Percentiles rank a stretch among this genome's conserved stretches.
These are phyloP conservation scores for Aeoliscus strigatus DNA, from an alignment of 2,797 vertebrate genomes.

Conservation along the genomic window DNA sequence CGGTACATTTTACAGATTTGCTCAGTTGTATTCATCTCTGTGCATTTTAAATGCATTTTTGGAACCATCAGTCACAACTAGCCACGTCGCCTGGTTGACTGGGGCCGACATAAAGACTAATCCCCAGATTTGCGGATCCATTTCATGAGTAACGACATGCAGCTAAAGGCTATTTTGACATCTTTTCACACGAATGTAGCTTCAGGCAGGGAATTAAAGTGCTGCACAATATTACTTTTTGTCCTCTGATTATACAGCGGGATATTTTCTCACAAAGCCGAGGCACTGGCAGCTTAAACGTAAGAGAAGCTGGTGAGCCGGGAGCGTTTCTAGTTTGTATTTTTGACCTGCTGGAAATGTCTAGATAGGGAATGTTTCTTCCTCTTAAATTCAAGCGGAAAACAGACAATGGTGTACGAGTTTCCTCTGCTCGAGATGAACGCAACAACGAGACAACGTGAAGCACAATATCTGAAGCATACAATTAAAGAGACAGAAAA, in stretches of 20 bases:
- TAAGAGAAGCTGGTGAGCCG: slow-evolving; percentile 13
- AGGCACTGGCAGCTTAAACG: slow-evolving; percentile 18
- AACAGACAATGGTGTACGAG: too few species aligned
- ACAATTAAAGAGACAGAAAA: too few species aligned
- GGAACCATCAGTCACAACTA: slow-evolving; percentile 12
- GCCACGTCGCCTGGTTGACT: slow-evolving; percentile 21
- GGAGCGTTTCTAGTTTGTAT: slow-evolving; percentile 2
- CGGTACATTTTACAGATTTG: too few species aligned
- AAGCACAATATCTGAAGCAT: too few species aligned
- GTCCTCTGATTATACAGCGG: slow-evolving; percentile 38
- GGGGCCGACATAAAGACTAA: slow-evolving; percentile 43
- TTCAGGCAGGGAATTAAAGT: slow-evolving; percentile 40
- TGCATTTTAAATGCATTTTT: slow-evolving; percentile 1
- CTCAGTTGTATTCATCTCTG: too few species aligned
- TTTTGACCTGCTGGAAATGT: slow-evolving; percentile 9
- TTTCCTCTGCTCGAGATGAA: too few species aligned
- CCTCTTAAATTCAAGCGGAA: background rate
- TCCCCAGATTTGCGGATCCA: slow-evolving; percentile 54
- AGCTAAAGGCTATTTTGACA: slow-evolving; percentile 42
- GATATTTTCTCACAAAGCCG: slow-evolving; percentile 33
- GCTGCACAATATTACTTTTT: slow-evolving; percentile 37
- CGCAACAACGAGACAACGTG: too few species aligned
- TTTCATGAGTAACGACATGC: slow-evolving; percentile 48
- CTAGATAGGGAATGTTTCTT: background rate
- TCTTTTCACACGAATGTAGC: slow-evolving; percentile 31